phyloP scores from a whole-genome alignment of 2,113 vertebrate species.

The Pteronura brasiliensis region DNA sequence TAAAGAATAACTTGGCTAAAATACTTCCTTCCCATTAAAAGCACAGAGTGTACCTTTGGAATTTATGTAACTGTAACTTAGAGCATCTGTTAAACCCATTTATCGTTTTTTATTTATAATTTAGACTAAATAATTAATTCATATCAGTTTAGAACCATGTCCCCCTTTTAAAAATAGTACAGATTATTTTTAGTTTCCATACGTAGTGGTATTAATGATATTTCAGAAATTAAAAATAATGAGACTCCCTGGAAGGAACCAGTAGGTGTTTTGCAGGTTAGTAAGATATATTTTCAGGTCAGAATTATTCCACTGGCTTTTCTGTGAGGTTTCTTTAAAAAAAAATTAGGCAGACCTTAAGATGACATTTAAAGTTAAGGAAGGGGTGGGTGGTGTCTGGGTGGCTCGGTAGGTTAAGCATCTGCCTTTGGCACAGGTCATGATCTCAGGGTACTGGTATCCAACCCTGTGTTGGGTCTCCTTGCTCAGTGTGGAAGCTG shows the following conservation, averaged over 20 bases:
- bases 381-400: not conserved
- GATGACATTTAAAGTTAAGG: not conserved
- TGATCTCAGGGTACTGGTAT: not conserved
- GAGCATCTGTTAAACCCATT: not conserved
- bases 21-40: constrained; percentile 28
- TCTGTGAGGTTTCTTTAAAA: not conserved
- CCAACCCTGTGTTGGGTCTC: not conserved
- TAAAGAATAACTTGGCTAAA: constrained; percentile 22
- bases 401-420: not conserved
- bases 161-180: not conserved
- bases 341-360: not conserved
- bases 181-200: not conserved
- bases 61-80: constrained; percentile 34
- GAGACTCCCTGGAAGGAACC: not conserved
- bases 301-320: not conserved
- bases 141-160: not conserved
- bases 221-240: constrained; percentile 13
- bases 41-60: not conserved
- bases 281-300: not conserved
- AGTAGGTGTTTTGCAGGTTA: not conserved
- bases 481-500: not conserved
- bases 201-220: not conserved
- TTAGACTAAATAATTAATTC: constrained; percentile 43
- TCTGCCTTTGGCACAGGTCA: not conserved
- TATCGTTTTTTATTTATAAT: constrained; percentile 44